phyloP scores from a whole-genome alignment of 2,113 vertebrate species.

The Struthio camelus region DNA sequence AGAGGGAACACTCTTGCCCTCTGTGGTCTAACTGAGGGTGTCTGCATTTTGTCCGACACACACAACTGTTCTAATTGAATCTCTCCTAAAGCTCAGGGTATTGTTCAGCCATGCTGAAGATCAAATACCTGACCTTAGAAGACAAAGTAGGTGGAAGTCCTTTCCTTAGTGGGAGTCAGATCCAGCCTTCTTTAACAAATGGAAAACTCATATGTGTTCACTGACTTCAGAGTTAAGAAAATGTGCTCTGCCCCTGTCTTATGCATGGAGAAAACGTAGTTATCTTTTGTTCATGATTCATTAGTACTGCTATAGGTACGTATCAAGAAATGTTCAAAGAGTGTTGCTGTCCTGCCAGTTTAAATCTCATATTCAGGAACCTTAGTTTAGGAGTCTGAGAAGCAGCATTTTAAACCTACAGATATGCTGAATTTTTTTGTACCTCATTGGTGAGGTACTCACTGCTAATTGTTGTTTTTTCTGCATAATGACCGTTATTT shows the following conservation, averaged over 20 bases:
- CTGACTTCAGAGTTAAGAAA: background rate
- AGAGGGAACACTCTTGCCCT: background rate
- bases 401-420: background rate
- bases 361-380: background rate
- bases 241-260: background rate
- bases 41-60: background rate
- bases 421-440: background rate
- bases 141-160: background rate
- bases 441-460: background rate
- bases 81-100: background rate
- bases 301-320: background rate
- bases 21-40: background rate
- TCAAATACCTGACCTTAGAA: background rate
- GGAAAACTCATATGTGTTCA: background rate
- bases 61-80: background rate
- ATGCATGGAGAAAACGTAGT: rapidly evolving
- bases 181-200: background rate
- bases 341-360: background rate
- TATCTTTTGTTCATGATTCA: background rate
- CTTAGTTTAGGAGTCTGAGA: background rate
- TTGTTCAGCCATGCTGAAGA: background rate
- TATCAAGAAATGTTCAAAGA: background rate
- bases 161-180: background rate
- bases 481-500: background rate
- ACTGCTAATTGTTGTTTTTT: background rate